A percentile compares a stretch with the other conserved stretches of the same genome.
Conservation (phyloP, 1,140 invertebrate genomes). For the Drosophila bifasciata region DNA sequence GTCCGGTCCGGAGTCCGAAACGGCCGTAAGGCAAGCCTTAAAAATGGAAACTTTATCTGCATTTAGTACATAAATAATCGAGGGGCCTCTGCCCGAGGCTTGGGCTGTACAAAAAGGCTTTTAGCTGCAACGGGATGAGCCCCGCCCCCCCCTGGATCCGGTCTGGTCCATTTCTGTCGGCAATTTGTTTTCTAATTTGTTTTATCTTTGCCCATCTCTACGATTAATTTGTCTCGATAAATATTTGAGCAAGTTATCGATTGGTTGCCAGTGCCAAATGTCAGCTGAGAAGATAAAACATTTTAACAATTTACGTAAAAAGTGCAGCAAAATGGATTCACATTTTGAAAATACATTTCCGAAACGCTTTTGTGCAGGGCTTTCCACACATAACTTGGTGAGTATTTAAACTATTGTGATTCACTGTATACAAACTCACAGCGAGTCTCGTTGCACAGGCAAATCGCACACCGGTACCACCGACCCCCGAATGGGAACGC, state of each 20-base stretch:
- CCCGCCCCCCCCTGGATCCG: too few species aligned
- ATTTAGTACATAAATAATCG: constrained; percentile 72
- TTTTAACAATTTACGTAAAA: not conserved
- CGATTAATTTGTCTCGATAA: constrained; percentile 4
- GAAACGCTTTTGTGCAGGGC: too few species aligned
- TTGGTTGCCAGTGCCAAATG: not conserved
- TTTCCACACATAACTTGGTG: too few species aligned
- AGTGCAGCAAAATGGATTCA: too few species aligned
- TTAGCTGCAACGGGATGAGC: constrained; percentile 43
- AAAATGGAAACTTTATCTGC: constrained; percentile 69
- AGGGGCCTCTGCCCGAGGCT: constrained; percentile 3
- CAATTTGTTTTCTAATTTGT: constrained; percentile 38
- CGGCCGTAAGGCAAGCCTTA: constrained; percentile 18
- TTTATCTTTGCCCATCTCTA: constrained; percentile 16
- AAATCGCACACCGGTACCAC: too few species aligned
- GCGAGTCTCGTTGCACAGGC: too few species aligned
- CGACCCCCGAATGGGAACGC: too few species aligned
- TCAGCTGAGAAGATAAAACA: not conserved
- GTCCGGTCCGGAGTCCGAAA: constrained; percentile 5
- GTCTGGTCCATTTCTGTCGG: not conserved
- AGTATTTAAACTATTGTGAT: too few species aligned
- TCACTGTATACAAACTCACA: too few species aligned
- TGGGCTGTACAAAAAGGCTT: constrained; percentile 44
- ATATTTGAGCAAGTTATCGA: constrained; percentile 12
- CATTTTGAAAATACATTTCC: too few species aligned